Conservation (phyloP, 2,113 vertebrate genomes). For the Scolopax mira region DNA sequence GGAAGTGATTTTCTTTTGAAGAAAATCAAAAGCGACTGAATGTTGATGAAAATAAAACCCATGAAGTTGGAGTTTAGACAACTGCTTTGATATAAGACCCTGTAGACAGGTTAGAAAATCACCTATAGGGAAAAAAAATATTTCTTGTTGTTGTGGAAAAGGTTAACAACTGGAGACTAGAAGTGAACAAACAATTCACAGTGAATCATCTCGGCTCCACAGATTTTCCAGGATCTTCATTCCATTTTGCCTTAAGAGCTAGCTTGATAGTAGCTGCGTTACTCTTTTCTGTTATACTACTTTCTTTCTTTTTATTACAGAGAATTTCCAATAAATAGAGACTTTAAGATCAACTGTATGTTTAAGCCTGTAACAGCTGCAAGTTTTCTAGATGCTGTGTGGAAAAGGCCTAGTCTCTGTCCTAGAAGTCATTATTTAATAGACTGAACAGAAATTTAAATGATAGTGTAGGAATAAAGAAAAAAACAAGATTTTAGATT, state of each 20-base stretch:
- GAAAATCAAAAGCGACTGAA: background rate
- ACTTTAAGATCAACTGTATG: background rate
- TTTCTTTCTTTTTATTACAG: background rate
- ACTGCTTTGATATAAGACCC: background rate
- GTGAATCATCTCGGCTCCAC: background rate
- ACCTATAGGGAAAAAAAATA: background rate
- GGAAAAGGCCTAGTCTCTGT: background rate
- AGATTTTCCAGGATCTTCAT: background rate
- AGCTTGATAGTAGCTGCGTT: background rate
- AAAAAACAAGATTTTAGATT: background rate
- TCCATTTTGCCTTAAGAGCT: constrained; percentile 3
- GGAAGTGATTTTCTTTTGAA: background rate
- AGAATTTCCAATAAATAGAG: background rate
- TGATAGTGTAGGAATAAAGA: background rate
- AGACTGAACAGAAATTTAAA: background rate
- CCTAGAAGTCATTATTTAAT: background rate
- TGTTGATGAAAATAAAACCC: background rate
- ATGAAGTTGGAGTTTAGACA: background rate
- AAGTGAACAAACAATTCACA: background rate
- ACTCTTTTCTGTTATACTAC: background rate
- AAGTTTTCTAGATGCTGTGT: background rate
- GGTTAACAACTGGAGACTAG: background rate
- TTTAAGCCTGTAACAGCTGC: background rate
- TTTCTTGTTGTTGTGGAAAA: background rate
- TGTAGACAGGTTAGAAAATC: background rate